Evolutionary conservation across 2,113 vertebrate genomes (phyloP).

Genomic region (Crotalus horridus): DNA sequence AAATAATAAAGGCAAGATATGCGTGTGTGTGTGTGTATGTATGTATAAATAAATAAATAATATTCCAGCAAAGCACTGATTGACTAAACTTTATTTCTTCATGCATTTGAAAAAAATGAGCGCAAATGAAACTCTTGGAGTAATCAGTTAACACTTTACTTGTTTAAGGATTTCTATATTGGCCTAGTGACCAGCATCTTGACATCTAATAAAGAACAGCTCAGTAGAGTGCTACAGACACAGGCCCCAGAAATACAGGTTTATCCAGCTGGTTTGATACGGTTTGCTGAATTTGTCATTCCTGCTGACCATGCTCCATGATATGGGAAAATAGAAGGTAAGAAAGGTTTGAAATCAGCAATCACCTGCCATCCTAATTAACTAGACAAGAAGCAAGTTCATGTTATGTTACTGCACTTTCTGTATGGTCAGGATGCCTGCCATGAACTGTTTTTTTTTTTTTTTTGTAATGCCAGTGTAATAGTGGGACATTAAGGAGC

Average conservation of each 20-base stretch:
- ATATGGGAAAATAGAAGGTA: conserved; percentile 21
- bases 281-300: conserved; percentile 56
- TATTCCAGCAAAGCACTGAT: conserved; percentile 34
- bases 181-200: conserved; percentile 51
- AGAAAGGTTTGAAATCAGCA: conserved; percentile 30
- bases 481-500: conserved; percentile 40
- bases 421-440: conserved; percentile 46
- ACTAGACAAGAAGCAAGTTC: conserved; percentile 41
- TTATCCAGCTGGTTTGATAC: conserved; percentile 60
- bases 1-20: not conserved
- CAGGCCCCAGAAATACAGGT: conserved; percentile 40
- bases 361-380: conserved; percentile 36
- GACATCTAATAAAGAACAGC: conserved; percentile 44
- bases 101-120: not conserved
- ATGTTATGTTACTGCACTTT: conserved; percentile 42
- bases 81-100: conserved; percentile 11
- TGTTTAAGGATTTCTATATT: conserved; percentile 46
- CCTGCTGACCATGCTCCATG: conserved; percentile 57
- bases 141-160: conserved; percentile 32
- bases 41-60: too few species aligned
- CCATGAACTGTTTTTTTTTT: conserved; percentile 45
- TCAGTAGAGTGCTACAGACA: conserved; percentile 44
- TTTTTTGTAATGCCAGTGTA: conserved; percentile 47
- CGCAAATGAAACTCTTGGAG: conserved; percentile 25
- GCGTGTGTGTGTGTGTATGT: too few species aligned